Percentiles rank a stretch among this genome's conserved stretches.
phyloP scores from a whole-genome alignment of 35 echinoderm and acorn worm species.

The Ptychodera flava region DNA sequence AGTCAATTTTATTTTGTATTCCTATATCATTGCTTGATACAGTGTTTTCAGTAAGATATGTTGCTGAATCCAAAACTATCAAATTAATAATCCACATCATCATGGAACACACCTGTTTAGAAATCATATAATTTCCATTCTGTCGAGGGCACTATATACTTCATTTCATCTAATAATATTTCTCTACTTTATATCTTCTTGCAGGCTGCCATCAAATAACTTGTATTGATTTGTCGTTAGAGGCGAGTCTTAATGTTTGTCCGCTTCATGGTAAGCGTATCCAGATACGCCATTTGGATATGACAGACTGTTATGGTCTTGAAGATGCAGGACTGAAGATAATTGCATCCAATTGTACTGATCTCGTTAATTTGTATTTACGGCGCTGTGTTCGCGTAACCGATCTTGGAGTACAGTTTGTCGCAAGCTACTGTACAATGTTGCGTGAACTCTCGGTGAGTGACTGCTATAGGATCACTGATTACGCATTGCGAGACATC shows the following conservation, averaged over 20 bases:
- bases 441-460: conserved; percentile 79
- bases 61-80: too few species aligned
- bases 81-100: too few species aligned
- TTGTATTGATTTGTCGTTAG: conserved; percentile 60
- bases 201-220: conserved; percentile 62
- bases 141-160: too few species aligned
- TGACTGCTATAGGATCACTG: conserved; percentile 83
- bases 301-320: conserved; percentile 77
- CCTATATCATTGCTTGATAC: too few species aligned
- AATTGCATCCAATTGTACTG: conserved; percentile 86
- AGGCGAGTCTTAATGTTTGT: conserved; percentile 21
- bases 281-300: conserved; percentile 68
- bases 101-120: too few species aligned
- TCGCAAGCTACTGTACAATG: conserved; percentile 72
- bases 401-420: conserved; percentile 81
- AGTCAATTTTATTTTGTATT: too few species aligned
- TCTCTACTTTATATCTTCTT: conserved; percentile 10
- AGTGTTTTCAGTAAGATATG: too few species aligned
- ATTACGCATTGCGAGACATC: conserved; percentile 73
- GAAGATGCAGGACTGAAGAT: conserved; percentile 84
- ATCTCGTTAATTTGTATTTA: conserved; percentile 78
- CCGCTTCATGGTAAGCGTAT: conserved; percentile 4
- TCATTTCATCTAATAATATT: too few species aligned
- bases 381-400: conserved; percentile 62
- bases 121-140: too few species aligned